phyloP scores from a whole-genome alignment of 2,888 invertebrate species.

The Drosophila monieri region DNA sequence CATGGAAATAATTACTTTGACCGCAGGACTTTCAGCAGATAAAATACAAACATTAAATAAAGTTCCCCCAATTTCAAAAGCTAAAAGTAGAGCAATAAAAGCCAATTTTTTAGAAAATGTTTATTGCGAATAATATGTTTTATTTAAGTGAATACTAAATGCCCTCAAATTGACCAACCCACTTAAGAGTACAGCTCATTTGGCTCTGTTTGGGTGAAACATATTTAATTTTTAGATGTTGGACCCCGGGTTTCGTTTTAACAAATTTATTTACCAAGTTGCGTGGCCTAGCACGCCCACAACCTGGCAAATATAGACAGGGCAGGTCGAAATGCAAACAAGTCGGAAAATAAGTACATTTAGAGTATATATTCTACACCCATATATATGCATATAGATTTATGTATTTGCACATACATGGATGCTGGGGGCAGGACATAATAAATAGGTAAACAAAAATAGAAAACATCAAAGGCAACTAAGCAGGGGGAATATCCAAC shows the following conservation, averaged over 20 bases:
- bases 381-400: slow-evolving; percentile 53
- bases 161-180: slow-evolving; percentile 52
- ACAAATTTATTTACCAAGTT: slow-evolving; percentile 68
- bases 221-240: slow-evolving; percentile 60
- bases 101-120: slow-evolving; percentile 47
- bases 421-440: slow-evolving; percentile 60
- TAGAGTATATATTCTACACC: not conserved
- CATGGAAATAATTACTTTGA: slow-evolving; percentile 4
- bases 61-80: not conserved
- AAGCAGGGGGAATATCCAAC: not conserved
- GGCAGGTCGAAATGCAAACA: slow-evolving; percentile 32
- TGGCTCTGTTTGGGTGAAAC: slow-evolving; percentile 57
- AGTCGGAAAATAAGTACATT: slow-evolving; percentile 54
- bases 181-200: slow-evolving; percentile 27
- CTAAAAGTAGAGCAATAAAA: not conserved
- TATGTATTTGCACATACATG: slow-evolving; percentile 63
- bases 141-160: slow-evolving; percentile 77
- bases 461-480: not conserved
- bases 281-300: slow-evolving; percentile 37
- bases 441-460: slow-evolving; percentile 26
- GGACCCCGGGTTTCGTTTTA: slow-evolving; percentile 41
- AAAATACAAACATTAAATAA: not conserved
- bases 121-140: slow-evolving; percentile 60
- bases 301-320: slow-evolving; percentile 39
- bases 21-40: not conserved